phyloP scores from a whole-genome alignment of 1,140 invertebrate genomes.

The Chironomus striatipennis region DNA sequence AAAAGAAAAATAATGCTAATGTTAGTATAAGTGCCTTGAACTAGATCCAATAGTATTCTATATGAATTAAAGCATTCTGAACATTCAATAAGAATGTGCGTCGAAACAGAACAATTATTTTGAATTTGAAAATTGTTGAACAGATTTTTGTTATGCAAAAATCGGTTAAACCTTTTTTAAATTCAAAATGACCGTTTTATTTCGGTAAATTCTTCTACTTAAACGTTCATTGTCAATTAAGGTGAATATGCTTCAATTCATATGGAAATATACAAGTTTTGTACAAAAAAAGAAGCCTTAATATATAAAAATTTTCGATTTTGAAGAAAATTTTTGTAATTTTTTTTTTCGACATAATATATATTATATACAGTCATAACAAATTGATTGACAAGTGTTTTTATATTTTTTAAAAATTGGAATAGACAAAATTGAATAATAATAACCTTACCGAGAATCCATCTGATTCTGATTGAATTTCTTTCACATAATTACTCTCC shows the following conservation, averaged over 20 bases:
- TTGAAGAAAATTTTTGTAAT: not conserved
- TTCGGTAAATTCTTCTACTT: too few relatives aligned
- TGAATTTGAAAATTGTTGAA: too few relatives aligned
- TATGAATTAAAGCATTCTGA: too few relatives aligned
- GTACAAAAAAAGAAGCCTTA: not conserved
- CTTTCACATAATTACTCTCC: slow-evolving; percentile 19
- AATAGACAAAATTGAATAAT: slow-evolving; percentile 23
- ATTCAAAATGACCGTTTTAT: too few relatives aligned
- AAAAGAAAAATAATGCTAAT: slow-evolving; percentile 4
- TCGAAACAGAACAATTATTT: too few relatives aligned
- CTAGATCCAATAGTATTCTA: too few relatives aligned
- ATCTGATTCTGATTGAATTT: slow-evolving; percentile 11
- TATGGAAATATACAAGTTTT: not conserved
- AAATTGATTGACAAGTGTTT: not conserved
- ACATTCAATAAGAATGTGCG: too few relatives aligned
- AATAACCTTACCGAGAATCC: slow-evolving; percentile 22
- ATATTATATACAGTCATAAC: not conserved
- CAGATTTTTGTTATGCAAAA: too few relatives aligned
- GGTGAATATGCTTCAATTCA: too few relatives aligned
- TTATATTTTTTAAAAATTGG: not conserved
- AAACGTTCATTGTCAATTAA: too few relatives aligned
- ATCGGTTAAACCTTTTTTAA: too few relatives aligned
- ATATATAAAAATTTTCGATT: not conserved
- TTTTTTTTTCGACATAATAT: too few relatives aligned
- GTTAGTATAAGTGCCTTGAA: not conserved